Conservation (phyloP, 2,888 invertebrate species). For the Hololepta plana region DNA sequence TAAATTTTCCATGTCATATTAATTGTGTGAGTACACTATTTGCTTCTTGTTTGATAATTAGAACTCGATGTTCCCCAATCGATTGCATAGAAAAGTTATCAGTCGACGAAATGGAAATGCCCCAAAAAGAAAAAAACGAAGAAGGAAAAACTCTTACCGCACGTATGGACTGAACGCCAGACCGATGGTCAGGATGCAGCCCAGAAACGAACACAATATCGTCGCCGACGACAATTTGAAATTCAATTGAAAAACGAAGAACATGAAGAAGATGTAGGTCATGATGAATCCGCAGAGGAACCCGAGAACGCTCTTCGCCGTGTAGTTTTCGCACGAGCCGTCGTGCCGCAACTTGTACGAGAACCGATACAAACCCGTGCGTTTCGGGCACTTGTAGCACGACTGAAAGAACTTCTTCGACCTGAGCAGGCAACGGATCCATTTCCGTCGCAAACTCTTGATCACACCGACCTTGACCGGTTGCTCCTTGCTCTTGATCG, state of each 20-base stretch:
- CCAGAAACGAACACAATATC: slow-evolving; percentile 40
- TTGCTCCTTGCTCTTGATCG: slow-evolving; percentile 33
- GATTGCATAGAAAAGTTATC: too few relatives aligned
- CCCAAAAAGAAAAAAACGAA: too few relatives aligned
- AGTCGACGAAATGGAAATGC: too few relatives aligned
- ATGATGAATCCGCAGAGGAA: slow-evolving; percentile 44
- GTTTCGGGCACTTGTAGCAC: slow-evolving; percentile 16
- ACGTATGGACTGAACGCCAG: slow-evolving; percentile 42
- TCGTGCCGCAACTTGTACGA: slow-evolving; percentile 28
- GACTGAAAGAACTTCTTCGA: too few relatives aligned
- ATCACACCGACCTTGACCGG: slow-evolving; percentile 27
- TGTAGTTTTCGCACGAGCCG: slow-evolving; percentile 39
- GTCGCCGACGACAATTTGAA: slow-evolving; percentile 41
- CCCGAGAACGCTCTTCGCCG: slow-evolving; percentile 43
- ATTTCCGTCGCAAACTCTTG: slow-evolving; percentile 31
- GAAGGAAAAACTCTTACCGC: slow-evolving; percentile 28
- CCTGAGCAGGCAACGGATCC: too few relatives aligned
- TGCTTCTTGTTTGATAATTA: too few relatives aligned
- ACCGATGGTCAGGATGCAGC: slow-evolving; percentile 43
- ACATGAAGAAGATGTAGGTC: slow-evolving; percentile 47
- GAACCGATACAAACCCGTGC: slow-evolving; percentile 21
- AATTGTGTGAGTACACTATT: too few relatives aligned
- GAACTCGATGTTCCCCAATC: too few relatives aligned
- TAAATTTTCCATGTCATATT: too few relatives aligned
- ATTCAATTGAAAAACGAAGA: slow-evolving; percentile 46